Base-by-base conservation (phyloP, 2,888 invertebrate genomes). In the Drosophila falleni region DNA sequence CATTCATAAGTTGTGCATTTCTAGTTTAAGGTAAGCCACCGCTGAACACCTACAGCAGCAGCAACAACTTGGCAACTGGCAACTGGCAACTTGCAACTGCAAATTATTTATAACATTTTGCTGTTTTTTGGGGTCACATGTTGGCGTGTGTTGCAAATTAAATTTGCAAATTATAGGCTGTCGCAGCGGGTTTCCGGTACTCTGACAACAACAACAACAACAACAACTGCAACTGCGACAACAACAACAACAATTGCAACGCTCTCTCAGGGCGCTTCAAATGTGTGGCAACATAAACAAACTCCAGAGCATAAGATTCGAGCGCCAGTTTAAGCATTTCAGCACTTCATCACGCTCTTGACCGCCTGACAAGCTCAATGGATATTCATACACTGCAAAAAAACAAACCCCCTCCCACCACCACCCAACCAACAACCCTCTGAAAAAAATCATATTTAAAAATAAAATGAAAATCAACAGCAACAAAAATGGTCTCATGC, bases 121-220 rank as follows among this genome's bases (percentile, higher is more conserved):
- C 50, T 64, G 65, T 67, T 67, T 85, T 89, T 85, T 23, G 89
- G 90, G 90, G 90, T 85, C 90, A 89, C 78, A 89, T 86, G 85
- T 89, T 86, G 85, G 85, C 85, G 85, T 86, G 89, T 83, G 90
- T 89, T 88, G 90, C 87, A 89, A 89, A 86, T 89, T 89, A 88
- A 89, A 89, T 88, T 86, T 89, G 87, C 89, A 86, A 86, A 86
- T 86, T 86, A 86, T 87, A 88, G 89, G 89, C 89, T 86, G 84
- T 87, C 89, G 78, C 88, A 73, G 70, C 70, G 84, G 72, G 87
- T 89, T 86, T 89, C 90, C 85, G 85, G 88, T 81, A 72, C 76
- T 29, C 29, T 46, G 55, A 51, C 35, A 69, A 56, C 60, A 66
- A 67, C 60, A 61, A 54, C 68, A 51, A 51, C 35, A 69, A 56